Evolutionary conservation across 2,888 invertebrate species (phyloP).

Genomic region (Tryphoninae sp.): DNA sequence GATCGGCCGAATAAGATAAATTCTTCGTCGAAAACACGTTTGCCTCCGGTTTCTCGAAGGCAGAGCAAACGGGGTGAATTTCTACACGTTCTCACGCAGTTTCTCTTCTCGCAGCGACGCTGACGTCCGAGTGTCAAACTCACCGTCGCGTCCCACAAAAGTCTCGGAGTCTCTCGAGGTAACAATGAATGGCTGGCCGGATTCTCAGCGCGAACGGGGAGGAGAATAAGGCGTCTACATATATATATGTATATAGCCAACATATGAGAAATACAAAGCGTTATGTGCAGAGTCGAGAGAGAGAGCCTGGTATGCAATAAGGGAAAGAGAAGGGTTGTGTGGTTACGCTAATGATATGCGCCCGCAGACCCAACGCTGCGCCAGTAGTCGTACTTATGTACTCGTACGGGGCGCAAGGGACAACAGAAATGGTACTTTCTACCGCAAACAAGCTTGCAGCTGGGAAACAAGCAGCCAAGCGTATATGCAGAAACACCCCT

Average conservation of each 20-base stretch:
- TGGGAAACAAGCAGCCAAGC: slow-evolving; percentile 30
- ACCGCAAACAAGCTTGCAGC: slow-evolving; percentile 55
- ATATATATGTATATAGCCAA: background rate
- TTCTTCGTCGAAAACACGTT: slow-evolving; percentile 5
- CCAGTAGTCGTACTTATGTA: slow-evolving; percentile 9
- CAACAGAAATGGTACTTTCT: slow-evolving; percentile 60
- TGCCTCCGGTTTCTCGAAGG: background rate
- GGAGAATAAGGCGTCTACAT: background rate
- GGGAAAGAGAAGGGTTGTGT: slow-evolving; percentile 8
- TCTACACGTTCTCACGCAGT: too few relatives aligned
- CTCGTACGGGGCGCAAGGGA: slow-evolving; percentile 15
- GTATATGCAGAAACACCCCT: slow-evolving; percentile 15
- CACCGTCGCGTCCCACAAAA: background rate
- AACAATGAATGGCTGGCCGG: slow-evolving; percentile 3
- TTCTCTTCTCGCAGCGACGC: too few relatives aligned
- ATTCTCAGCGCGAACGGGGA: background rate
- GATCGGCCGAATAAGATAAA: slow-evolving; percentile 71
- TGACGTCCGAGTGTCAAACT: background rate
- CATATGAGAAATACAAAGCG: background rate
- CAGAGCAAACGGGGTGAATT: too few relatives aligned
- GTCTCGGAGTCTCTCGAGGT: background rate
- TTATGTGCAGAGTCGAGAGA: background rate
- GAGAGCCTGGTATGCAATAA: background rate
- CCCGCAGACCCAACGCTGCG: slow-evolving; percentile 36
- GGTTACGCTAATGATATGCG: slow-evolving; percentile 60